These are phyloP conservation scores for Portevinia maculata DNA, from an alignment of 2,888 invertebrate species.

Conservation along the genomic window DNA sequence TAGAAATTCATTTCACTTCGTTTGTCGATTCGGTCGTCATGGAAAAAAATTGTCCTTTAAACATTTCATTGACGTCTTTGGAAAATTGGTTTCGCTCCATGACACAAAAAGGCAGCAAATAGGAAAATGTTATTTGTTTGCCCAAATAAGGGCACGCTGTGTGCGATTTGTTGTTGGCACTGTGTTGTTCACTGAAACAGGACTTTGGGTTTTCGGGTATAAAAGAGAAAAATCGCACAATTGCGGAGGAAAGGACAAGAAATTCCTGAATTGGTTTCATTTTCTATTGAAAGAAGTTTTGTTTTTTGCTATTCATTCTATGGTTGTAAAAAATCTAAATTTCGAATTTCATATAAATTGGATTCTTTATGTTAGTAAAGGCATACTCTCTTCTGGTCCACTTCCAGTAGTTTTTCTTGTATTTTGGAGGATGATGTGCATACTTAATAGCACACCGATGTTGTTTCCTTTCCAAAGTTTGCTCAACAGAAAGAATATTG, in stretches of 20 bases:
- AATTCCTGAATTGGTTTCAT: constrained; percentile 39
- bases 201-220: too few relatives aligned
- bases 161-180: constrained; percentile 3
- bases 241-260: constrained; percentile 28
- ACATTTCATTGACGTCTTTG: constrained; percentile 59
- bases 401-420: constrained; percentile 18
- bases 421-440: constrained; percentile 23
- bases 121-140: constrained; percentile 54
- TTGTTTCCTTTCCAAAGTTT: constrained; percentile 10
- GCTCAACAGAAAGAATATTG: not conserved
- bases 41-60: constrained; percentile 63
- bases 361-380: constrained; percentile 44
- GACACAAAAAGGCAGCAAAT: constrained; percentile 51
- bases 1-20: constrained; percentile 70
- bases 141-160: constrained; percentile 32
- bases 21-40: constrained; percentile 38
- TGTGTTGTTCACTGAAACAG: too few relatives aligned
- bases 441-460: constrained; percentile 28
- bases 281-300: constrained; percentile 25
- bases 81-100: constrained; percentile 47
- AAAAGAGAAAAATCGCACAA: not conserved
- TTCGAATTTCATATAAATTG: constrained; percentile 55
- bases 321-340: constrained; percentile 12
- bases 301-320: constrained; percentile 3
- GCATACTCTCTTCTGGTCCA: constrained; percentile 7